Percentiles rank a stretch among this genome's conserved stretches.
Conservation (phyloP, 2,797 vertebrate species). For the Enteromius treurensis region DNA sequence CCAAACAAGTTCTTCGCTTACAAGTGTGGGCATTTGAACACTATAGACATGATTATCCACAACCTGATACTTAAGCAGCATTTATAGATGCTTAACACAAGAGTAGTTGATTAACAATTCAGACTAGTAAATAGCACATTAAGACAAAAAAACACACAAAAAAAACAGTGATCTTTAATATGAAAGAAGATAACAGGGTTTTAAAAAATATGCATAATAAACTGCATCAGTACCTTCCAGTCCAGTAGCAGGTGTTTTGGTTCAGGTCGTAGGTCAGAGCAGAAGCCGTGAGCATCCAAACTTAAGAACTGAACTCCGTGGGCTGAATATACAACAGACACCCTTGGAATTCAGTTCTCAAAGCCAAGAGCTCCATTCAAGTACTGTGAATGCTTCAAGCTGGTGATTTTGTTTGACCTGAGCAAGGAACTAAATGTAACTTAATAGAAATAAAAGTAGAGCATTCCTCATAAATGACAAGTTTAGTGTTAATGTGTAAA, state of each 20-base stretch:
- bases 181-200: not conserved
- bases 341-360: slow-evolving; percentile 73
- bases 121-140: not conserved
- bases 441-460: not conserved
- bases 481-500: too few species aligned
- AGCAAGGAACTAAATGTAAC: not conserved
- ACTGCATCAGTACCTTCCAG: slow-evolving; percentile 17
- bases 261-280: slow-evolving; percentile 19
- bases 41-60: not conserved
- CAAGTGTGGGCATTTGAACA: not conserved
- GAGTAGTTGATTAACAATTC: not conserved
- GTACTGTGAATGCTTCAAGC: not conserved
- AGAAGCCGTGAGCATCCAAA: slow-evolving; percentile 59
- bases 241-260: not conserved
- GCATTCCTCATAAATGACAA: not conserved
- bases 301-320: slow-evolving; percentile 68
- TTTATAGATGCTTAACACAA: not conserved
- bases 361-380: slow-evolving; percentile 61
- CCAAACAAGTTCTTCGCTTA: not conserved
- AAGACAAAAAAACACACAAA: not conserved
- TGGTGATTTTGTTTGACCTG: not conserved
- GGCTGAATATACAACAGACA: slow-evolving; percentile 57
- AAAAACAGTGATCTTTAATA: not conserved
- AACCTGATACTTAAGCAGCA: not conserved
- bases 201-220: not conserved